Evolutionary conservation across 1,140 invertebrate genomes (phyloP).

Genomic region (Trypoxylus dichotomus): DNA sequence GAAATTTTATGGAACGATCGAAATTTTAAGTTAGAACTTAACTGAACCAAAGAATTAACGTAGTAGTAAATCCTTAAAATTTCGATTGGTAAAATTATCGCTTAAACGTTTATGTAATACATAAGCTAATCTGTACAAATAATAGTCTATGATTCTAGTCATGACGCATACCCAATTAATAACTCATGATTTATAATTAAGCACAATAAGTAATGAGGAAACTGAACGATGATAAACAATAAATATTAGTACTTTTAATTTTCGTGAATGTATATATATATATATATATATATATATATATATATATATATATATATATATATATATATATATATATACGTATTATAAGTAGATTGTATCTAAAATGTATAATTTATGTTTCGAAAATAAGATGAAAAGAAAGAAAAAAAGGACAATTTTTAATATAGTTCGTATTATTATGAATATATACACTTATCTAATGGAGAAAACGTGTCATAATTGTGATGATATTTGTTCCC

Average conservation of each 20-base stretch:
- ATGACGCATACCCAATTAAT: background rate
- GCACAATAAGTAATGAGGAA: background rate
- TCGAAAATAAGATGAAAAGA: background rate
- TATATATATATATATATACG: background rate
- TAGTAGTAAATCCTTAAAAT: too few species aligned
- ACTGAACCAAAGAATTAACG: too few species aligned
- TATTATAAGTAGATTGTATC: background rate
- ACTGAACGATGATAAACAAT: background rate
- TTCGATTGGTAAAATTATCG: too few species aligned
- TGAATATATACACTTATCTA: background rate
- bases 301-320: too few species aligned
- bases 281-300: too few species aligned
- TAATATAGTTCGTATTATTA: background rate
- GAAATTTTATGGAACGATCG: too few species aligned
- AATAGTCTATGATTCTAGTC: background rate
- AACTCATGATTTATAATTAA: background rate
- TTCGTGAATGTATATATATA: background rate
- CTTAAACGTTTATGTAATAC: too few species aligned
- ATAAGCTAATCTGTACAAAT: too few species aligned
- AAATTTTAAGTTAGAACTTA: too few species aligned
- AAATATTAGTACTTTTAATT: background rate
- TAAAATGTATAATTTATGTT: background rate
- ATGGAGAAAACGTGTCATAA: background rate
- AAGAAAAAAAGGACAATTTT: background rate
- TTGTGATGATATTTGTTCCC: constrained; percentile 20